Evolutionary conservation across 2,888 invertebrate genomes (phyloP).

Genomic region (Hyposoter didymator): DNA sequence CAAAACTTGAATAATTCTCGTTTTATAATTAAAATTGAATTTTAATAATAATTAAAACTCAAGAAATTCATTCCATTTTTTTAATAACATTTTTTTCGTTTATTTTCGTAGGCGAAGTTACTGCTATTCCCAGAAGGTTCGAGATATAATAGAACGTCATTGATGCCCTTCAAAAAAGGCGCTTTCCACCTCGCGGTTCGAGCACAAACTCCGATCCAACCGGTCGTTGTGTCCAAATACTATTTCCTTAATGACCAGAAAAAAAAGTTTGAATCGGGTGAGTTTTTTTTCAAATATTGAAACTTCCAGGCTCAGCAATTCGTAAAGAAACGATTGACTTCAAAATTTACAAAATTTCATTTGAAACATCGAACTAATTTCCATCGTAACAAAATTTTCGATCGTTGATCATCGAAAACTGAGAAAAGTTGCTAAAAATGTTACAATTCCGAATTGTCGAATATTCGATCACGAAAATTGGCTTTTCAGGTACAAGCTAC

Average conservation of each 20-base stretch:
- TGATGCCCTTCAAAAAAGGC: conserved; percentile 97
- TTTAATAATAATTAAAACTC: background rate
- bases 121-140: conserved; percentile 98
- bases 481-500: conserved; percentile 87
- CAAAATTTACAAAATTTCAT: background rate
- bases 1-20: background rate
- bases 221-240: conserved; percentile 95
- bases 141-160: conserved; percentile 89
- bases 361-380: background rate
- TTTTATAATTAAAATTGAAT: background rate
- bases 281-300: conserved; percentile 54
- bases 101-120: conserved; percentile 88
- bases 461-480: background rate
- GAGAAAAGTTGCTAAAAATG: conserved; percentile 1
- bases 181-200: conserved; percentile 97
- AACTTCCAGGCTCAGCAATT: background rate
- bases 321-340: background rate
- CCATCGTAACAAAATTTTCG: background rate
- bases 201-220: conserved; percentile 93
- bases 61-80: background rate
- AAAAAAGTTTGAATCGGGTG: conserved; percentile 89
- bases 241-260: conserved; percentile 88
- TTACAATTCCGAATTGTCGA: conserved; percentile 69
- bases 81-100: background rate
- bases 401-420: background rate